Evolutionary conservation across 2,888 invertebrate species (phyloP).

Genomic region (Acanthococcus lagerstroemiae): DNA sequence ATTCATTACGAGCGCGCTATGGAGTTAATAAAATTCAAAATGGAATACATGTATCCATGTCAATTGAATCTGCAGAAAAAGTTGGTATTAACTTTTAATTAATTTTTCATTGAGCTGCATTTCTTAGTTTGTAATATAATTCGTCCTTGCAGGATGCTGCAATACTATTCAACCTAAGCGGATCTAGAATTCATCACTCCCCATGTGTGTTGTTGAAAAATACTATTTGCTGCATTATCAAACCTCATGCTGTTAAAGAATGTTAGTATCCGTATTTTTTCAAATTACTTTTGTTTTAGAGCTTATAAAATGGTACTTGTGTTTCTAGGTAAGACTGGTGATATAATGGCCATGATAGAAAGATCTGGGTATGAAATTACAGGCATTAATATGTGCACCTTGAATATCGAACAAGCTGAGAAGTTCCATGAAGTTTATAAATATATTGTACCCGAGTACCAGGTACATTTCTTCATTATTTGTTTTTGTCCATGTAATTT

Average conservation of each 20-base stretch:
- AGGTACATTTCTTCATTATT: slow-evolving; percentile 43
- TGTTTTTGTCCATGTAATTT: background rate
- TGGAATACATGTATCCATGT: slow-evolving; percentile 58
- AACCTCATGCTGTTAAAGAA: slow-evolving; percentile 77
- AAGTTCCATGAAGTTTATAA: slow-evolving; percentile 90
- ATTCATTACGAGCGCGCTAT: slow-evolving; percentile 55
- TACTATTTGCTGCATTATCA: slow-evolving; percentile 72
- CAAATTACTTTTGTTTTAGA: too few relatives aligned
- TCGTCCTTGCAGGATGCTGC: slow-evolving; percentile 46
- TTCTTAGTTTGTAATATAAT: too few relatives aligned
- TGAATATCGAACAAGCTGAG: slow-evolving; percentile 73
- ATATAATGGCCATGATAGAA: slow-evolving; percentile 60
- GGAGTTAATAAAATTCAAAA: slow-evolving; percentile 58
- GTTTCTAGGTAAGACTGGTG: slow-evolving; percentile 46
- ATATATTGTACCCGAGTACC: slow-evolving; percentile 70
- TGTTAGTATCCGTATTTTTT: slow-evolving; percentile 45
- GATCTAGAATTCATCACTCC: slow-evolving; percentile 3
- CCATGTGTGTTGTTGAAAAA: slow-evolving; percentile 43
- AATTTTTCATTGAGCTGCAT: too few relatives aligned
- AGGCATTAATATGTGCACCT: slow-evolving; percentile 65
- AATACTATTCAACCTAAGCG: slow-evolving; percentile 51
- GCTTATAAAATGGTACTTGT: too few relatives aligned
- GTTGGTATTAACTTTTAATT: slow-evolving; percentile 40
- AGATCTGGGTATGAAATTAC: slow-evolving; percentile 68
- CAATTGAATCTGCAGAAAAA: slow-evolving; percentile 47